A percentile compares a stretch with the other conserved stretches of the same genome.
These are phyloP conservation scores for Pachycephala philippinensis DNA, from an alignment of 2,113 vertebrate genomes.

Conservation along the genomic window DNA sequence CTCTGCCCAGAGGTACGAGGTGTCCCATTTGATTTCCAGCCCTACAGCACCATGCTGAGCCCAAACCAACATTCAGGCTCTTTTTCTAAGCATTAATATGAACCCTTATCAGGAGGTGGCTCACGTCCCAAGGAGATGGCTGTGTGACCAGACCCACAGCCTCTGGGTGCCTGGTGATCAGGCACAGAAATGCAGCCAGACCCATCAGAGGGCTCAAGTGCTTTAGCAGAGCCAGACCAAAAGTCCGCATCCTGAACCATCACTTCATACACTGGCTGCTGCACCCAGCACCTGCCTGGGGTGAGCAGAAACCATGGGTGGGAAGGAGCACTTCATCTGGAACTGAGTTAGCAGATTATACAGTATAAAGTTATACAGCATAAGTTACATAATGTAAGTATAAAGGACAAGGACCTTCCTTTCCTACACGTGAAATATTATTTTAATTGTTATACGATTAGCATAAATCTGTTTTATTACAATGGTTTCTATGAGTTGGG, in stretches of 20 bases:
- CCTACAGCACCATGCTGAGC: background rate
- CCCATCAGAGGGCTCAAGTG: background rate
- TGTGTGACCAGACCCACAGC: background rate
- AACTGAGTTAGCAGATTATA: background rate
- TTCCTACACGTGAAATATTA: background rate
- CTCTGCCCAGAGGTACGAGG: background rate
- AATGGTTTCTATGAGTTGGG: background rate
- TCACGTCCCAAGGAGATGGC: background rate
- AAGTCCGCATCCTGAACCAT: background rate
- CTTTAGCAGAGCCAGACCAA: background rate
- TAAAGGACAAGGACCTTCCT: background rate
- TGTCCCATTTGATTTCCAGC: background rate
- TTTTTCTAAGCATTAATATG: background rate
- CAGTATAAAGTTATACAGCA: background rate
- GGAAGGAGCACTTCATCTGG: background rate
- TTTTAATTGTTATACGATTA: background rate
- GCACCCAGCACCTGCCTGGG: background rate
- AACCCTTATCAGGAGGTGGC: background rate
- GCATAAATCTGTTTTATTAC: background rate
- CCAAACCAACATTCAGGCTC: background rate
- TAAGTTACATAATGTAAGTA: background rate
- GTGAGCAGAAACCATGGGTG: fast-evolving
- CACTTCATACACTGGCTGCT: background rate
- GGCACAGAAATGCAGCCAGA: background rate
- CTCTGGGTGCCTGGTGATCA: no score